Evolutionary conservation across 2,888 invertebrate species (phyloP).

Genomic region (Dynastes hyllus): DNA sequence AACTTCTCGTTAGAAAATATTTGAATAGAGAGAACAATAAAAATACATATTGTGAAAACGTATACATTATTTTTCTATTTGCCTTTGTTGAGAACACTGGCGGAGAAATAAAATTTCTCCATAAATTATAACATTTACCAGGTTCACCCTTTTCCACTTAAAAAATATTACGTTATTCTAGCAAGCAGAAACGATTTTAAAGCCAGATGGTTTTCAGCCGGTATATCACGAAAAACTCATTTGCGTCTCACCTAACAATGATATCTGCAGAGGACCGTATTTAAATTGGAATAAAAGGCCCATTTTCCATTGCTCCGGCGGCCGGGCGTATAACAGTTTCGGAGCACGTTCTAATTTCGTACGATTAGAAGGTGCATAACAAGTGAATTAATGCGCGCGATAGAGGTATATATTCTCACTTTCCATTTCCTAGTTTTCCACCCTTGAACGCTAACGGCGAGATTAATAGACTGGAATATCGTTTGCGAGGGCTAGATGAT

Average conservation of each 20-base stretch:
- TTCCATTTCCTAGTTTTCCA: conserved; percentile 44
- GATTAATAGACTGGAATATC: conserved; percentile 47
- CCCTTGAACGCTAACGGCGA: conserved; percentile 29
- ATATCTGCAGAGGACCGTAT: conserved; percentile 42
- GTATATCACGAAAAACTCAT: conserved; percentile 44
- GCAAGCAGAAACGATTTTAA: conserved; percentile 27
- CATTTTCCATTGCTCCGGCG: conserved; percentile 32
- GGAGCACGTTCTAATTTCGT: conserved; percentile 42
- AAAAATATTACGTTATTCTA: conserved; percentile 21
- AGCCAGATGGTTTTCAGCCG: conserved; percentile 37
- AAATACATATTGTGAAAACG: too few relatives aligned
- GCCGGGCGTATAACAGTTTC: conserved; percentile 16
- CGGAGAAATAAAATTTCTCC: background rate
- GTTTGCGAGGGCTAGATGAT: conserved; percentile 34
- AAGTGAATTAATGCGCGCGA: conserved; percentile 40
- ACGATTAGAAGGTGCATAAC: conserved; percentile 46
- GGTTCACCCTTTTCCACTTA: background rate
- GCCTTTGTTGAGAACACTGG: too few relatives aligned
- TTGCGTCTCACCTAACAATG: conserved; percentile 42
- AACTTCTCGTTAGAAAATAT: too few relatives aligned
- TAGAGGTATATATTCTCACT: conserved; percentile 41
- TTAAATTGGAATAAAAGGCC: conserved; percentile 46
- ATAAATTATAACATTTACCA: background rate
- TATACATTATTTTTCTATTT: too few relatives aligned
- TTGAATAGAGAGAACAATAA: too few relatives aligned